These are phyloP conservation scores for Nudaria mundana DNA, from an alignment of 2,888 invertebrate species.

Conservation along the genomic window DNA sequence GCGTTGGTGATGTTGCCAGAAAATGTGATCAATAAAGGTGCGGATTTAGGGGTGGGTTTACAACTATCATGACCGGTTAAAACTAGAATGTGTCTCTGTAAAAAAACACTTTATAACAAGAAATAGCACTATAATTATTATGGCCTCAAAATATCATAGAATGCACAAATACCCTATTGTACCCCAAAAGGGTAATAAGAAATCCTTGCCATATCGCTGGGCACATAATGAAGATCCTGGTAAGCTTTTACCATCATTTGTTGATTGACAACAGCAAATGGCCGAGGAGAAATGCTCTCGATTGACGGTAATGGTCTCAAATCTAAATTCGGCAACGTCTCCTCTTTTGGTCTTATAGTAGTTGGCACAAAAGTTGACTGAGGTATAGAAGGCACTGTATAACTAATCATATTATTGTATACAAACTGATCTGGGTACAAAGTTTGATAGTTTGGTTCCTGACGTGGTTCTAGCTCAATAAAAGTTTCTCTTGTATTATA, in stretches of 20 bases:
- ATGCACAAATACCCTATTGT: slow-evolving; percentile 41
- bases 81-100: no score
- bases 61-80: no score
- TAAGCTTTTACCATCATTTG: slow-evolving; percentile 78
- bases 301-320: slow-evolving; percentile 70
- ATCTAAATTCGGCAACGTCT: slow-evolving; percentile 55
- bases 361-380: slow-evolving; percentile 57
- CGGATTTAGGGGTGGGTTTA: no score
- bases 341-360: slow-evolving; percentile 62
- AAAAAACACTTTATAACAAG: not conserved
- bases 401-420: slow-evolving; percentile 72
- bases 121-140: slow-evolving; percentile 8
- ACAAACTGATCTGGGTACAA: slow-evolving; percentile 66
- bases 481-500: slow-evolving; percentile 59
- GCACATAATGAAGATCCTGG: slow-evolving; percentile 70
- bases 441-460: slow-evolving; percentile 53
- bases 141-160: slow-evolving; percentile 16
- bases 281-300: slow-evolving; percentile 73
- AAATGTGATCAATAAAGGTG: no score
- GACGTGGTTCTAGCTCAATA: slow-evolving; percentile 62
- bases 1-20: no score
- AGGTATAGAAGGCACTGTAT: slow-evolving; percentile 59
- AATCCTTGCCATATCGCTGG: slow-evolving; percentile 68
- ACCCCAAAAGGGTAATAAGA: slow-evolving; percentile 74
- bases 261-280: slow-evolving; percentile 70